Percentiles rank a stretch among this genome's conserved stretches.
Conservation (phyloP, 2,888 invertebrate species). For the Amphimallon solstitiale region DNA sequence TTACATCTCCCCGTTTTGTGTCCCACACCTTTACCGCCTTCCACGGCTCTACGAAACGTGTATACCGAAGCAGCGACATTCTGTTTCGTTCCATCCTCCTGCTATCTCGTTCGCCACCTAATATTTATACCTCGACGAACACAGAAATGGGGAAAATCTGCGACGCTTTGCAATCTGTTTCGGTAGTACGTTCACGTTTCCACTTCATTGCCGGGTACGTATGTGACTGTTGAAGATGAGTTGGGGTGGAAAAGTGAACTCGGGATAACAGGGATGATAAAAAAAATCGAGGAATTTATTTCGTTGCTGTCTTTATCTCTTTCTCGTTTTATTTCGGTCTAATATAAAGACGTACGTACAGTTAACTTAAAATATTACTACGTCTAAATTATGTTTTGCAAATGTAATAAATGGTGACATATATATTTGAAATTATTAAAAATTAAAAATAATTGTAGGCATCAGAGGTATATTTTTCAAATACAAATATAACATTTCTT, state of each 20-base stretch:
- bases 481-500: no score
- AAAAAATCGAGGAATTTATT: conserved; percentile 5
- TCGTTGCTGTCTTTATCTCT: conserved; percentile 36
- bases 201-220: conserved; percentile 35
- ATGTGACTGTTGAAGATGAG: conserved; percentile 26
- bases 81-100: not conserved
- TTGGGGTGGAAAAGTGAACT: conserved; percentile 17
- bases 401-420: no score
- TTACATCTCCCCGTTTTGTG: not conserved
- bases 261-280: no score
- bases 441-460: no score
- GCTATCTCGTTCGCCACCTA: conserved; percentile 1
- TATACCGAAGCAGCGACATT: not conserved
- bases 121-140: conserved; percentile 11
- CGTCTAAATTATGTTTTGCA: no score
- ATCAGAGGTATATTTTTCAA: no score
- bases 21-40: no score
- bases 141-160: not conserved
- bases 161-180: conserved; percentile 30
- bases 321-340: not conserved
- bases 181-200: conserved; percentile 35
- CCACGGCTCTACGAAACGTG: no score
- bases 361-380: no score
- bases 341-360: no score
- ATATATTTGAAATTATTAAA: no score